Conservation (phyloP, 2,113 vertebrate genomes). For the Fukomys damarensis region DNA sequence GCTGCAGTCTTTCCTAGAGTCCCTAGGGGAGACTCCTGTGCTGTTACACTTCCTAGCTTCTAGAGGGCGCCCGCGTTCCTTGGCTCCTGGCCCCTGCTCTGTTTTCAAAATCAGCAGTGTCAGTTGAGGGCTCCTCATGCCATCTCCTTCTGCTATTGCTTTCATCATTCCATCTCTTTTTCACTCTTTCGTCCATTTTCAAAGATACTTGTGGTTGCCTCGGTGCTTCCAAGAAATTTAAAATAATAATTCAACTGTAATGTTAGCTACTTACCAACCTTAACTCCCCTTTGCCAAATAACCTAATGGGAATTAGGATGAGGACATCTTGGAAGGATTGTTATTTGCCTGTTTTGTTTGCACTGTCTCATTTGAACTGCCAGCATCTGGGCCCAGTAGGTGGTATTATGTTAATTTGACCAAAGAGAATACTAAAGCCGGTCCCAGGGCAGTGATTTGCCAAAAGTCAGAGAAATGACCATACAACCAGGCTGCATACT, state of each 20-base stretch:
- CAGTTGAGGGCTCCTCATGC: not conserved
- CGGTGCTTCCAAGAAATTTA: not conserved
- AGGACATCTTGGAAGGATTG: not conserved
- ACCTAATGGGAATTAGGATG: not conserved
- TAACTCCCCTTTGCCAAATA: not conserved
- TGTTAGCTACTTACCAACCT: not conserved
- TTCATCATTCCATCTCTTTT: not conserved
- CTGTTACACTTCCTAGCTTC: not conserved
- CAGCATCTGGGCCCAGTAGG: not conserved
- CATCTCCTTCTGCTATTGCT: accelerated
- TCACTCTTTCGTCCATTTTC: not conserved
- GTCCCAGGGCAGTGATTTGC: not conserved
- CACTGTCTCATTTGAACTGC: not conserved
- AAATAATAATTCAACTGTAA: not conserved
- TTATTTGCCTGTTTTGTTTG: not conserved
- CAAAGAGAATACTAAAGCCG: not conserved
- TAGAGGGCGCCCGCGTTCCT: not conserved
- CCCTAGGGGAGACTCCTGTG: no score
- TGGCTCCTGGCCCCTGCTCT: not conserved
- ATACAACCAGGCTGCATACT: not conserved
- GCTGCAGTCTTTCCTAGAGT: not conserved
- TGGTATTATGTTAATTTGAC: not conserved
- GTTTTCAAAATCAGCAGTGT: not conserved
- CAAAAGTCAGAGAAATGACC: not conserved
- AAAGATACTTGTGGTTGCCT: not conserved